These are phyloP conservation scores for Drosophila falleni DNA, from an alignment of 2,888 invertebrate species.

Conservation along the genomic window DNA sequence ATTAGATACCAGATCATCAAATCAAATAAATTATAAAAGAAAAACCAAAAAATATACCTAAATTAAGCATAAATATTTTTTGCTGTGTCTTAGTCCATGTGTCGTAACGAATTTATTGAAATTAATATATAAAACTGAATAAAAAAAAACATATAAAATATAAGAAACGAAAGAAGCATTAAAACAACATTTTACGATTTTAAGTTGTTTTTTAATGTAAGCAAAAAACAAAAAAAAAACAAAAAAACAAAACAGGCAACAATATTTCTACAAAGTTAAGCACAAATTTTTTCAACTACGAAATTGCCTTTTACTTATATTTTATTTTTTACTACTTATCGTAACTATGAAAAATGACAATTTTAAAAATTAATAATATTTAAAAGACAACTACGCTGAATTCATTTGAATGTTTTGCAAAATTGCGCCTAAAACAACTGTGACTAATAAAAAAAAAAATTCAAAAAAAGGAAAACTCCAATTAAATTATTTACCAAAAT, in stretches of 20 bases:
- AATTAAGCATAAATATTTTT: constrained; percentile 82
- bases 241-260: constrained; percentile 48
- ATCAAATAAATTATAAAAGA: constrained; percentile 18
- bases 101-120: constrained; percentile 85
- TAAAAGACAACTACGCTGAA: constrained; percentile 60
- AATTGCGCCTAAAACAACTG: constrained; percentile 75
- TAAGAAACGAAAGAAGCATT: constrained; percentile 19
- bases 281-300: constrained; percentile 74
- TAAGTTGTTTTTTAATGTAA: constrained; percentile 50
- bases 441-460: constrained; percentile 63
- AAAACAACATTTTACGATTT: constrained; percentile 47
- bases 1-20: constrained; percentile 32
- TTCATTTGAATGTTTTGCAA: constrained; percentile 63
- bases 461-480: constrained; percentile 61
- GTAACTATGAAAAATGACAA: constrained; percentile 42
- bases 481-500: constrained; percentile 46
- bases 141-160: constrained; percentile 32
- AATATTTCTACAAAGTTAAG: constrained; percentile 74
- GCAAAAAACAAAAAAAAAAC: constrained; percentile 34
- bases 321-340: constrained; percentile 68
- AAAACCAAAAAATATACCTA: constrained; percentile 53
- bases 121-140: constrained; percentile 57
- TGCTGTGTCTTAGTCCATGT: constrained; percentile 86
- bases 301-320: constrained; percentile 79
- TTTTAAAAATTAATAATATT: constrained; percentile 41